A percentile compares a stretch with the other conserved stretches of the same genome.
phyloP scores from a whole-genome alignment of 2,797 vertebrate genomes.

The Linurgus olivaceus region DNA sequence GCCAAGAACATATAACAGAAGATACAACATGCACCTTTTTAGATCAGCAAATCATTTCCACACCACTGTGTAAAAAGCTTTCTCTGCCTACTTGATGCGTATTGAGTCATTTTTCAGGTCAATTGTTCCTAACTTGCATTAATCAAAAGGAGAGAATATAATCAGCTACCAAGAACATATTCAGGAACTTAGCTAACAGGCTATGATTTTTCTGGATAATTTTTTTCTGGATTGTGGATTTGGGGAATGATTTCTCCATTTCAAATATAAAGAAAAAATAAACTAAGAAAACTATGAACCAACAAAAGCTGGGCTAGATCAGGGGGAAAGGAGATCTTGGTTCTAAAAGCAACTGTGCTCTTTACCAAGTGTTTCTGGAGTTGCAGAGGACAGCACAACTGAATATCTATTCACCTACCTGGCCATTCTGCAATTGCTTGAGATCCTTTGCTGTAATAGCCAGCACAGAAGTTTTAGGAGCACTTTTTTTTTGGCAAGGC shows the following conservation, averaged over 20 bases:
- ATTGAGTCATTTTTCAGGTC: background rate
- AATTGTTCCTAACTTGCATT: background rate
- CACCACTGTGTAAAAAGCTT: background rate
- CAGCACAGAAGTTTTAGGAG: background rate
- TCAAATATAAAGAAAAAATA: background rate
- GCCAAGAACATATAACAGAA: background rate
- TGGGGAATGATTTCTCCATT: background rate
- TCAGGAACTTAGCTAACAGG: background rate
- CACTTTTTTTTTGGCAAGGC: background rate
- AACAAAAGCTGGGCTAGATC: background rate
- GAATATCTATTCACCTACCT: background rate
- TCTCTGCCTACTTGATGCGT: background rate
- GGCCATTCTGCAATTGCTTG: background rate
- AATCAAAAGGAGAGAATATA: background rate
- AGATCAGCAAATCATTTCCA: background rate
- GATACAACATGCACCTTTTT: background rate
- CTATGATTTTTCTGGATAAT: background rate
- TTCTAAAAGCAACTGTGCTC: background rate
- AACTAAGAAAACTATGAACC: background rate
- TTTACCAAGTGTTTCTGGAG: background rate
- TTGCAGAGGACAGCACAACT: background rate
- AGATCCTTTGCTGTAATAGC: background rate
- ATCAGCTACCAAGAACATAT: background rate
- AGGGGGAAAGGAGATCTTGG: background rate
- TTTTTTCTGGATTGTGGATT: background rate